Percentiles rank a stretch among this genome's conserved stretches.
Evolutionary conservation across 2,113 vertebrate genomes (phyloP).

Genomic region (Anoura caudifer): DNA sequence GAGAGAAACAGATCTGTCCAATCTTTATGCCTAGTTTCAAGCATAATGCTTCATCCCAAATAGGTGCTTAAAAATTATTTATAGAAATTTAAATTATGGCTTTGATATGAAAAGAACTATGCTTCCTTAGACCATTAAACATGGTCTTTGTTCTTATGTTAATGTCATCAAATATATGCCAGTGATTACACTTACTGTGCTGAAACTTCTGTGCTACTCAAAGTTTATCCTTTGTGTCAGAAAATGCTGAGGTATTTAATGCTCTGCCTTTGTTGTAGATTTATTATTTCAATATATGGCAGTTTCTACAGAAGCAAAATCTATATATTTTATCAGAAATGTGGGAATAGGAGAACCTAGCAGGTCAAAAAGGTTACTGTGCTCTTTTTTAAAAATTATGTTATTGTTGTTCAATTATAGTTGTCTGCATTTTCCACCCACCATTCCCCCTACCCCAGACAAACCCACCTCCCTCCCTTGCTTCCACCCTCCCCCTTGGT

Average conservation of each 20-base stretch:
- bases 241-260: background rate
- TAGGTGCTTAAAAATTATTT: background rate
- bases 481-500: too few relatives aligned
- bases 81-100: background rate
- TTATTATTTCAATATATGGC: background rate
- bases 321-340: background rate
- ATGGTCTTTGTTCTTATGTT: background rate
- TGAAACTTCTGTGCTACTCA: background rate
- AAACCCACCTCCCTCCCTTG: too few relatives aligned
- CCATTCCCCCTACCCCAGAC: too few relatives aligned
- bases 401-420: too few relatives aligned
- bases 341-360: background rate
- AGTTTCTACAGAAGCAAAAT: background rate
- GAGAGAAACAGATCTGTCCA: background rate
- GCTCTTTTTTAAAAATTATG: background rate
- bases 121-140: background rate
- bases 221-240: background rate
- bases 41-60: background rate
- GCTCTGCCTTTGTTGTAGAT: background rate
- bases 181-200: background rate
- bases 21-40: background rate
- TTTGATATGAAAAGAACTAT: background rate
- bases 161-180: background rate
- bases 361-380: background rate
- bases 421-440: too few relatives aligned